Conservation (phyloP, 2,888 invertebrate species). For the Scaptomyza flava region DNA sequence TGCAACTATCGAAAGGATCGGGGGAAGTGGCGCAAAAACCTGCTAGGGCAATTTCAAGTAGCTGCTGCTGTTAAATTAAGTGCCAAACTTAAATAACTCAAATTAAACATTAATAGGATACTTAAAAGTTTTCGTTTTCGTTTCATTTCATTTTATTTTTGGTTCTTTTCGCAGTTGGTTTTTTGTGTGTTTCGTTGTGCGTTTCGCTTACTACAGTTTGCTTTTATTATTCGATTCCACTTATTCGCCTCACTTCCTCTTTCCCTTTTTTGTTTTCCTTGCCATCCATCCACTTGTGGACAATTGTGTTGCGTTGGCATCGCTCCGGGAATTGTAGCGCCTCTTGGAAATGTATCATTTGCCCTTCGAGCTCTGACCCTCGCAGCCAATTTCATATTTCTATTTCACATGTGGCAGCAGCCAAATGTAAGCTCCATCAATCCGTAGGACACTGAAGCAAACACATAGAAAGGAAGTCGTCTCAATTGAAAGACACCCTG, state of each 20-base stretch:
- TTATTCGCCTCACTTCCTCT: slow-evolving; percentile 17
- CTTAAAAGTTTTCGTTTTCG: slow-evolving; percentile 72
- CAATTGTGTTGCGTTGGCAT: slow-evolving; percentile 31
- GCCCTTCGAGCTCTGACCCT: slow-evolving; percentile 29
- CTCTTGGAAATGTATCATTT: slow-evolving; percentile 35
- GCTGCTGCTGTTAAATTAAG: slow-evolving; percentile 68
- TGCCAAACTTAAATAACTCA: slow-evolving; percentile 78
- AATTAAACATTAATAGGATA: slow-evolving; percentile 79
- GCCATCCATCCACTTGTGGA: slow-evolving; percentile 2
- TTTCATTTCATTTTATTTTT: slow-evolving; percentile 26
- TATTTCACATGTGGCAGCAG: slow-evolving; percentile 14
- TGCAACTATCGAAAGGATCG: slow-evolving; percentile 37
- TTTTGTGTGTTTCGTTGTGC: slow-evolving; percentile 1
- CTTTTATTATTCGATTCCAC: slow-evolving; percentile 58
- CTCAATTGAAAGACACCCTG: slow-evolving; percentile 7
- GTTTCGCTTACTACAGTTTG: slow-evolving; percentile 20
- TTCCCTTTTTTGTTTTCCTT: background rate
- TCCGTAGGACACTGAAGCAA: background rate
- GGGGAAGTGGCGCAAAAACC: background rate
- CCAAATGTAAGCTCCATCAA: slow-evolving; percentile 8
- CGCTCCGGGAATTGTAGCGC: slow-evolving; percentile 26
- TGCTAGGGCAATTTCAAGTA: slow-evolving; percentile 40
- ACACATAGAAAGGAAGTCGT: background rate
- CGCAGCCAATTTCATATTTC: slow-evolving; percentile 40
- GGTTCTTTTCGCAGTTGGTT: slow-evolving; percentile 12